These are phyloP conservation scores for Anthrax anthrax DNA, from an alignment of 2,888 invertebrate species.

Conservation along the genomic window DNA sequence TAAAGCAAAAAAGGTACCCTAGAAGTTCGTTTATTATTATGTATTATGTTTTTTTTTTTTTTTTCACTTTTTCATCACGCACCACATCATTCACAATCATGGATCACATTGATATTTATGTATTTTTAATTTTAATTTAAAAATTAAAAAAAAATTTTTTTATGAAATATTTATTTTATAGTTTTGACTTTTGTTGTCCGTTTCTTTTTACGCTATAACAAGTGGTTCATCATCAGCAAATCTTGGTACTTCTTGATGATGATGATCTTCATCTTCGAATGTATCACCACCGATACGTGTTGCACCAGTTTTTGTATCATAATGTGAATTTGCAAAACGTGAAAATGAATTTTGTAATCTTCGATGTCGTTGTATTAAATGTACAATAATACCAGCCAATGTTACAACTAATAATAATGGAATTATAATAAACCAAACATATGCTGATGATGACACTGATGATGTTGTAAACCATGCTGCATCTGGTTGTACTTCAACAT, in stretches of 20 bases:
- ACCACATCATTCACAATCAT: too few species aligned
- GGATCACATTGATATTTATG: too few species aligned
- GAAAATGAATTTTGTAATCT: constrained; percentile 64
- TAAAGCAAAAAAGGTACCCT: too few species aligned
- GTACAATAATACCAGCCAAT: constrained; percentile 44
- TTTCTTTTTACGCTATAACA: constrained; percentile 59
- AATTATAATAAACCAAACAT: constrained; percentile 38
- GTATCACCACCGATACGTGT: constrained; percentile 67
- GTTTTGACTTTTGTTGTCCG: too few species aligned
- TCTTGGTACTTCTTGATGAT: constrained; percentile 71
- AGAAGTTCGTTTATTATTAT: too few species aligned
- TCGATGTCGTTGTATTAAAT: constrained; percentile 51
- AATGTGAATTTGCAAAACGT: constrained; percentile 69
- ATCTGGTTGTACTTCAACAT: constrained; percentile 15
- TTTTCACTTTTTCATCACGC: too few species aligned
- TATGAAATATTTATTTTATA: not conserved
- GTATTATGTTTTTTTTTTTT: too few species aligned
- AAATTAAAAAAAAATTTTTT: too few species aligned
- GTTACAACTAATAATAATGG: constrained; percentile 39
- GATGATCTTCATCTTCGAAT: constrained; percentile 59
- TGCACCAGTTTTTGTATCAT: constrained; percentile 73
- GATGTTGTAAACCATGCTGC: constrained; percentile 14
- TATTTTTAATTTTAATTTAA: too few species aligned
- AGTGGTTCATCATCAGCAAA: constrained; percentile 91
- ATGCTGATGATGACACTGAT: constrained; percentile 14